Evolutionary conservation across 2,888 invertebrate genomes (phyloP), one percentile per base, ranked within the genome.

Genomic region (Monopis laevigella): DNA sequence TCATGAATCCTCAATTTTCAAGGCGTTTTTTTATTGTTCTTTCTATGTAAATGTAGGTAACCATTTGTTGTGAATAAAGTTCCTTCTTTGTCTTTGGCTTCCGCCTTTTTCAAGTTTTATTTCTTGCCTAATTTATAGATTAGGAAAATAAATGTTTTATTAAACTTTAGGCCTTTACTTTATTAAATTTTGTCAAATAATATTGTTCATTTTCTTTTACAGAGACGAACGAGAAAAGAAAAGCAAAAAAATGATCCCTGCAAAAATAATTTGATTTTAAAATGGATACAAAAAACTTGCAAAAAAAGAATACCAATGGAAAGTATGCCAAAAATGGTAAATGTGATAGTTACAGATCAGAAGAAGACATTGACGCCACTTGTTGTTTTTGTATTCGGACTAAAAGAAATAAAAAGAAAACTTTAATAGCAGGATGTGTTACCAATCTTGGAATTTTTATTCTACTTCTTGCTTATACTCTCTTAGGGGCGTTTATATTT

Each of bases 401-500:
- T 10, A 77, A 72, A 48, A 80, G 69, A 45, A 74, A 69, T 46
- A 74, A 78, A 47, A 78, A 81, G 54, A 81, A 81, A 46, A 72
- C 69, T 44, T 56, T 82, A 1, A 62, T 81, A 12, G 86, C 90
- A 17, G 89, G 90, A 8, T 84, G 91, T 51, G 78, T 90, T 46
- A 91, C 92, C 36, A 93, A 93, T 69, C 72, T 92, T 46, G 90
- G 92, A 38, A 92, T 93, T 52, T 93, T 93, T 62, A 84, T 88
- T 40, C 75, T 93, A 17, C 84, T 93, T 2, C 84, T 93, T 45
- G 90, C 88, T 12, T 93, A 93, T 62, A 92, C 93, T 1, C 58
- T 82, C 41, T 53, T 84, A 48, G 89, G 89, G 43, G 90, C 91
- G 46, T 89, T 93, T 61, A 89, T 93, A 65, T 93, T 93, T 63